Base-by-base conservation (phyloP, 2,113 vertebrate genomes). In the Xiphophorus couchianus region DNA sequence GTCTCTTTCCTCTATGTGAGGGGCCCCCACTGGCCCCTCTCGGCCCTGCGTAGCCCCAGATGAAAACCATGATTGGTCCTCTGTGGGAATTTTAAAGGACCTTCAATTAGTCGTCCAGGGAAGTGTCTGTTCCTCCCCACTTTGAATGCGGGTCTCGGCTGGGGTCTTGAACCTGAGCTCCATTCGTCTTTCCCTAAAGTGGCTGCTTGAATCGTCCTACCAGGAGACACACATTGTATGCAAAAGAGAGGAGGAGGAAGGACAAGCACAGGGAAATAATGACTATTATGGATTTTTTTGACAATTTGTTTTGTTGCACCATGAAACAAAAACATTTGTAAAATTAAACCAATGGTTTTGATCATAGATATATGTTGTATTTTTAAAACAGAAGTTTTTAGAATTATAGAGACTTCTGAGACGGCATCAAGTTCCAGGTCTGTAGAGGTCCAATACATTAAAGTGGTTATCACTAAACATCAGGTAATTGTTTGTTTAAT, bases 51-150 rank as follows among this genome's bases (percentile, higher is more conserved):
- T 69, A 63, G 69, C 73, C 76, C 80, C 81, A 84, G 69, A 85
- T 85, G 84, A 86, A 82, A 85, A 80, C 73, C 76, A 62, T 74
- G 82, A 89, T 88, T 90, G 89, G 89, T 88, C 89, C 89, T 86
- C 86, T 83, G 80, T 87, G 86, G 82, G 91, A 93, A 93, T 92
- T 89, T 88, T 90, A 92, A 90, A 87, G 81, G 88, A 54, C 71
- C 88, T 71, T 93, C 92, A 94, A 94, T 94, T 93, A 93, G 85
- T 54, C 66, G 19, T 75, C 82, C 5, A 3, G 3, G 76, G 80
- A 85, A 76, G 72, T 35, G 81, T 68, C 84, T 71, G 84, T 80
- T 84, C 77, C 17, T 82, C 77, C 71, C 81, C 81, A 84, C 78
- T 93, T 87, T 93, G 92, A 89, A 93, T 94, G 91, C 90, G 58